These are phyloP conservation scores for Haplotaxodon microlepis DNA, from an alignment of 2,113 vertebrate genomes.

Conservation along the genomic window DNA sequence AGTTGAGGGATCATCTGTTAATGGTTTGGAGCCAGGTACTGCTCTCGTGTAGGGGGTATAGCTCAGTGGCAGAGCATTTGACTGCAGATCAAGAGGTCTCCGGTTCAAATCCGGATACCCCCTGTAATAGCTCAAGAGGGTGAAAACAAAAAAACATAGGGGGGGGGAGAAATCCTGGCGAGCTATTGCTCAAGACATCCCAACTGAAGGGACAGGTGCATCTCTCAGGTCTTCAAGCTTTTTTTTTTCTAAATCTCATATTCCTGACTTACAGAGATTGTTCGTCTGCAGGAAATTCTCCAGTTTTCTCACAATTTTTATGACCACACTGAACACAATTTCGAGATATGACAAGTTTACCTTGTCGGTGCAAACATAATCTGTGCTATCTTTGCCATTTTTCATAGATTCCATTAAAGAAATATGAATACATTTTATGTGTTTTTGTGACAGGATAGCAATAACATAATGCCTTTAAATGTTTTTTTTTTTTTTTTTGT, in stretches of 20 bases:
- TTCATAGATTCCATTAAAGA: background rate
- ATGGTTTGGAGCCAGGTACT: rapidly evolving
- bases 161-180: rapidly evolving
- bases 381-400: background rate
- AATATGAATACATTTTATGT: background rate
- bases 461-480: background rate
- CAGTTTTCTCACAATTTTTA: background rate
- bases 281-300: background rate
- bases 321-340: background rate
- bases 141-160: rapidly evolving
- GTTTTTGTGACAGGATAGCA: background rate
- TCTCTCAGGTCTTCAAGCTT: background rate
- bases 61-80: conserved; percentile 84
- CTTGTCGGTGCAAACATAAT: background rate
- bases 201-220: rapidly evolving
- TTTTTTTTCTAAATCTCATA: background rate
- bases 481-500: rapidly evolving
- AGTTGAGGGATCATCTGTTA: background rate
- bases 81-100: conserved; percentile 80
- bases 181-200: rapidly evolving
- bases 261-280: rapidly evolving
- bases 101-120: conserved; percentile 77
- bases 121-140: conserved; percentile 14
- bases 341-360: rapidly evolving
- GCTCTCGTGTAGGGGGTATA: conserved; percentile 50